Evolutionary conservation across 2,797 vertebrate species (phyloP), one percentile per base, ranked within the genome.

Genomic region (Xyrichtys novacula): DNA sequence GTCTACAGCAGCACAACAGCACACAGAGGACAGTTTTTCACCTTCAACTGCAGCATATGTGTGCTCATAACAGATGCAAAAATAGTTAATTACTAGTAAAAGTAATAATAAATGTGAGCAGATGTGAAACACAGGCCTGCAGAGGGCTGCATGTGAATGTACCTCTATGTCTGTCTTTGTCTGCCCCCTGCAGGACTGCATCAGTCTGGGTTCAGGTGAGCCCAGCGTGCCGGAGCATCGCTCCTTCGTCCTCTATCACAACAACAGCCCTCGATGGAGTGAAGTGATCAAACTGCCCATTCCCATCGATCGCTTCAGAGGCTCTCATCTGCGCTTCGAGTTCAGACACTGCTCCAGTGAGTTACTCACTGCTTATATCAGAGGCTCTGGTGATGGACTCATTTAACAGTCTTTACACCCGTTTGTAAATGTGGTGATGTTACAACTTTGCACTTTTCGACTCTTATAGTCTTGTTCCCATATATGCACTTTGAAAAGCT

Each of bases 261-360:
- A 96, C 85, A 99, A 99, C 91, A 96, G 95, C 87, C 97, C 98
- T 10, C 96, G 98, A 19, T 99, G 98, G 97, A 95, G 95, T 2
- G 97, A 99, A 71, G 93, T 97, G 67, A 88, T 99, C 78, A 99
- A 99, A 52, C 90, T 99, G 55, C 96, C 98, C 19, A 97, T 99
- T 74, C 98, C 98, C 53, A 96, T 99, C 7, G 97, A 99, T 89
- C 92, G 96, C 2, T 99, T 99, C 92, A 93, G 98, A 31, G 97
- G 97, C 0, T 98, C 97, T n/a, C 98, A 99, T 85, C 96, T 99
- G 1, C 98, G 98, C 80, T 99, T 99, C 17, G 98, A 99, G 89
- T 99, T 99, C 94, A 92, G 98, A 49, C 98, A 99, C 85, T 99
- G 98, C 88, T 99, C 98, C 78, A 99, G 98, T 99, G 92, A 95